Evolutionary conservation across 2,888 invertebrate species (phyloP), one percentile per base, ranked within the genome.

Genomic region (Eristalis intricaria): DNA sequence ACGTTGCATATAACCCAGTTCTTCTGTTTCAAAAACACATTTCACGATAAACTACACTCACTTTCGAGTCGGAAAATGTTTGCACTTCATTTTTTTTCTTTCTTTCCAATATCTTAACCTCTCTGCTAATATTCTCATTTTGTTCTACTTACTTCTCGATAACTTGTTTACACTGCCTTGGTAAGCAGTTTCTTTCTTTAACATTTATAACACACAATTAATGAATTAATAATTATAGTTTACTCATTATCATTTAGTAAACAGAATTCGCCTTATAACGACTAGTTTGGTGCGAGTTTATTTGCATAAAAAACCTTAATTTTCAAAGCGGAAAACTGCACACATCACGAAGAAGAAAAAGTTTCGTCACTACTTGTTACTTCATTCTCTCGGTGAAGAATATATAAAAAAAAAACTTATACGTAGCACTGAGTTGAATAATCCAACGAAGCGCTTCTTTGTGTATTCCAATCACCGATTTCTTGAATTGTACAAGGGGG

Each of bases 321-420:
- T 38, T 65, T 26, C 8, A 35, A 35, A 26, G 64, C 32, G 15
- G 35, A 40, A 38, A 73, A 70, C 61, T 73, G 80, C 66, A 80
- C 66, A 73, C 58, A 76, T 66, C 70, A 71, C 35, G 26, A 19
- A 65, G 40, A 64, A 58, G 58, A 64, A 58, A 60, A 73, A 43
- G 22, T 65, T 66, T 73, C 43, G 50, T 84, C 84, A 84, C 84
- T 75, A 84, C 84, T 75, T 84, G 84, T 79, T 84, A 84, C 79
- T 75, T 75, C 56, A 75, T 70, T 79, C 38, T 15, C 32, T 15
- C 32, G n/a, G 0, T 15, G 40, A 56, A 32, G 50, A 64, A 32
- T 61, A 23, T 15, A 26, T 5, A 29, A 11, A 26, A 23, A 26
- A 73, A 22, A 40, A 29, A 60, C 32, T 43, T 40, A 40, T n/a